Conservation (phyloP, 2,797 vertebrate genomes). For the Notamacropus eugenii region DNA sequence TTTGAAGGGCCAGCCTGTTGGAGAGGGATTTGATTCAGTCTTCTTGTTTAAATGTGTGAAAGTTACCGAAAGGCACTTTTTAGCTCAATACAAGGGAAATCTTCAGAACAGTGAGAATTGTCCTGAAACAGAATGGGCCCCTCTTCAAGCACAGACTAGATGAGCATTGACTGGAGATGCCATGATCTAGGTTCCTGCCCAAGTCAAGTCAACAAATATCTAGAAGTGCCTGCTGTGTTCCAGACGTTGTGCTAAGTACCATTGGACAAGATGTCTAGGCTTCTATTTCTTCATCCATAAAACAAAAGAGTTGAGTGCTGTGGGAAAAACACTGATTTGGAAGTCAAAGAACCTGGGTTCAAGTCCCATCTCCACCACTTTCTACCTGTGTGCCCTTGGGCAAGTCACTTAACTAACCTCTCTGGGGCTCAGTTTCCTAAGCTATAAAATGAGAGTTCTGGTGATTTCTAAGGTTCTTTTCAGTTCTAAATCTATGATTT, state of each 20-base stretch:
- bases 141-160: not conserved
- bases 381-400: slow-evolving; percentile 5
- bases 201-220: not conserved
- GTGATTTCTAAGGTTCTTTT: not conserved
- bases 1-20: not conserved
- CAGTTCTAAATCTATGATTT: not conserved
- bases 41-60: not conserved
- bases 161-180: not conserved
- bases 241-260: not conserved
- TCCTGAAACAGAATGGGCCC: not conserved
- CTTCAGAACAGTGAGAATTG: not conserved
- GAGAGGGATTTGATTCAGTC: not conserved
- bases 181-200: not conserved
- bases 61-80: not conserved
- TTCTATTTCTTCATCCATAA: not conserved
- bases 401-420: slow-evolving; percentile 3
- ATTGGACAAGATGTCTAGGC: not conserved
- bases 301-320: not conserved
- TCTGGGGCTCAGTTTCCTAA: not conserved
- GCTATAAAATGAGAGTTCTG: not conserved
- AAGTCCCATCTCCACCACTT: not conserved
- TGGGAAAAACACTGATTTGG: not conserved
- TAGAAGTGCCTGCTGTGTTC: not conserved
- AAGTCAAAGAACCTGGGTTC: not conserved
- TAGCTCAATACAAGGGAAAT: not conserved